A percentile compares a stretch with the other conserved stretches of the same genome.
Conservation (phyloP, 2,888 invertebrate genomes). For the Boloria euphrosyne region DNA sequence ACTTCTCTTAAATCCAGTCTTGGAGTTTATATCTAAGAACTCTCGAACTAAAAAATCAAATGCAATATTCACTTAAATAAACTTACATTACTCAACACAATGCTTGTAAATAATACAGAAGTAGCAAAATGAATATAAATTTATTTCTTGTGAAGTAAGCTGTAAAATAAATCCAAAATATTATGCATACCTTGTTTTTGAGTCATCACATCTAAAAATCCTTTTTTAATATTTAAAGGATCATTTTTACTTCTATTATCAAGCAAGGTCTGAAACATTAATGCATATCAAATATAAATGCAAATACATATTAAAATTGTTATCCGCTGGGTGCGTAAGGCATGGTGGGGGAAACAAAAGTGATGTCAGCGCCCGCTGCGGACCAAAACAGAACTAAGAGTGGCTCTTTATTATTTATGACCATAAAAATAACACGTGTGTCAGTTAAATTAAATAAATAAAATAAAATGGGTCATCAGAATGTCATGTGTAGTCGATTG, state of each 20-base stretch:
- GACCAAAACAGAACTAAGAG: too few relatives aligned
- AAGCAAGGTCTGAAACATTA: slow-evolving; percentile 82
- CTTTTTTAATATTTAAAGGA: slow-evolving; percentile 85
- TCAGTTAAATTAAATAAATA: too few relatives aligned
- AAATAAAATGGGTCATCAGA: too few relatives aligned
- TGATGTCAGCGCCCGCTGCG: too few relatives aligned
- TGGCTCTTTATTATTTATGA: too few relatives aligned
- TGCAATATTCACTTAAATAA: neutral
- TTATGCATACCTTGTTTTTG: slow-evolving; percentile 87
- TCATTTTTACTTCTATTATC: slow-evolving; percentile 89
- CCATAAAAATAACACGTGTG: too few relatives aligned
- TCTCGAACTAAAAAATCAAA: slow-evolving; percentile 84
- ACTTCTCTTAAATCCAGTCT: slow-evolving; percentile 59
- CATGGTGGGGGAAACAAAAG: too few relatives aligned
- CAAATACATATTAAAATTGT: neutral
- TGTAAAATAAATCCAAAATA: neutral
- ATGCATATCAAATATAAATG: slow-evolving; percentile 15
- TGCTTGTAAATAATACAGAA: too few relatives aligned
- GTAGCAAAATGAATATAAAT: too few relatives aligned
- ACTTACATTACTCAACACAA: too few relatives aligned
- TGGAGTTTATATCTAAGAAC: slow-evolving; percentile 85
- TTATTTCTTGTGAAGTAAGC: neutral
- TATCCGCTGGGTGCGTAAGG: too few relatives aligned
- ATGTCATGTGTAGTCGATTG: too few relatives aligned
- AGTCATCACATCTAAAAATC: slow-evolving; percentile 87